These are phyloP conservation scores for Tenrec ecaudatus DNA, from an alignment of 2,113 vertebrate genomes.

Conservation along the genomic window DNA sequence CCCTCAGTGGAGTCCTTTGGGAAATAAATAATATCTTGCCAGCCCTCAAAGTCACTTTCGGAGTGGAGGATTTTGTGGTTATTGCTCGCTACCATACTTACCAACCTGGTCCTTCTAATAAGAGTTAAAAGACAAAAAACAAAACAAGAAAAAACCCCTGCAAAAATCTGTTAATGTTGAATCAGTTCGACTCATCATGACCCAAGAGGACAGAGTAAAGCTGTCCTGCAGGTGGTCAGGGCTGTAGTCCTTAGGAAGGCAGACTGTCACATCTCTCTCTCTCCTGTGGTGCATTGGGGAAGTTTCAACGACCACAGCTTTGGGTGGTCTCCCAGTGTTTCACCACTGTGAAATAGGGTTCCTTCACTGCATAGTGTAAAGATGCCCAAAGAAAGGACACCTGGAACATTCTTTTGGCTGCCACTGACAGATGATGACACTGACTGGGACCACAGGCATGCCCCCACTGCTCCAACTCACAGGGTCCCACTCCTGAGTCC, in stretches of 20 bases:
- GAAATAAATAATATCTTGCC: conserved; percentile 63
- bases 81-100: not conserved
- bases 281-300: not conserved
- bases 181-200: too few relatives aligned
- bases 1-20: conserved; percentile 44
- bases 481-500: not conserved
- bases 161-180: not conserved
- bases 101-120: not conserved
- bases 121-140: too few relatives aligned
- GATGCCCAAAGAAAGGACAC: not conserved
- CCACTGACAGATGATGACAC: too few relatives aligned
- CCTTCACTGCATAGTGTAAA: not conserved
- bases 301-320: too few relatives aligned
- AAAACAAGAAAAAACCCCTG: too few relatives aligned
- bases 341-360: too few relatives aligned
- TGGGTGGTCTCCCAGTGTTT: too few relatives aligned
- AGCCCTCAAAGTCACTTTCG: conserved; percentile 73
- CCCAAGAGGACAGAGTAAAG: too few relatives aligned
- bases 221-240: too few relatives aligned
- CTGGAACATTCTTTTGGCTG: not conserved
- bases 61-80: not conserved
- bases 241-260: not conserved
- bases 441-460: accelerated
- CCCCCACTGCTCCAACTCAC: accelerated
- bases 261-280: not conserved